Evolutionary conservation across 2,113 vertebrate species (phyloP), one percentile per base, ranked within the genome.

Genomic region (Neoarius graeffei): DNA sequence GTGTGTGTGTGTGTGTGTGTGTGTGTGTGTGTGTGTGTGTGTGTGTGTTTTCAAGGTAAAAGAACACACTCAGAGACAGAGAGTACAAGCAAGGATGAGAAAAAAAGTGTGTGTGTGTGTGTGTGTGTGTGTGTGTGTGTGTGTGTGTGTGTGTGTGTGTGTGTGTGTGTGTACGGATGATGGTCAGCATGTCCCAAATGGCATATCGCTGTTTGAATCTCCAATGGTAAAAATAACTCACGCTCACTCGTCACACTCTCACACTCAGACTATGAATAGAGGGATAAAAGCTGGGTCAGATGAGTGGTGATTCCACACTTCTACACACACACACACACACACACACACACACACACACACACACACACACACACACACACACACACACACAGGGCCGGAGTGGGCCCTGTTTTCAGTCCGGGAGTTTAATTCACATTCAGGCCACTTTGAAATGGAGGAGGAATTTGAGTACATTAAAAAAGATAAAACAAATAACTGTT

Each of bases 141-240:
- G 73, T 80, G 69, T 90, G 86, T 84, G 89, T 88, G 59, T 89
- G 88, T 88, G 89, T 35, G 90, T 52, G 88, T 42, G 85, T 82
- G 88, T 83, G 30, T 80, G 42, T 42, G 42, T 42, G 42, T 42
- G 42, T 42, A 42, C 42, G 42, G 42, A 42, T 42, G 85, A 93
- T 93, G 93, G 93, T 91, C 93, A 94, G 92, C 93, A 89, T 85
- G 91, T 91, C 91, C 92, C 91, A 95, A 94, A 95, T 94, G 93
- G 94, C 93, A 94, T 94, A 93, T 94, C 89, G 92, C 90, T 94
- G 94, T 94, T 94, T 92, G 93, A 93, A 93, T 90, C 89, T 93
- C 92, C 90, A 88, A 89, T 90, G 89, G 91, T 94, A 94, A 94
- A 94, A 95, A 94, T 93, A 94, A 92, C 92, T 89, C 91, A 88